Evolutionary conservation across 2,797 vertebrate genomes (phyloP), one percentile per base, ranked within the genome.

Genomic region (Sardinella longiceps): DNA sequence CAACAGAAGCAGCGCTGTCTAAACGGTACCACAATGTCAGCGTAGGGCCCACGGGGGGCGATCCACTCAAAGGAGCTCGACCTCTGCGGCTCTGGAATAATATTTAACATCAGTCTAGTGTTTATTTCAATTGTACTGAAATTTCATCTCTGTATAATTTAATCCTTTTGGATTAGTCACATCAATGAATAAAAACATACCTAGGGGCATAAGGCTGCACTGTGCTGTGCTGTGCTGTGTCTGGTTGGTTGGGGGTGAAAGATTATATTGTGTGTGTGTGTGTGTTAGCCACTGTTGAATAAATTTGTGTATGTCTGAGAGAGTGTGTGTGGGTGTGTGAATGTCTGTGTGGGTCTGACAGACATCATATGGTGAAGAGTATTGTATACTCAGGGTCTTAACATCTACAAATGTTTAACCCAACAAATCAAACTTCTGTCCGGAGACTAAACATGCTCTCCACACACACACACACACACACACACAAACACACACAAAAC

Each of bases 131-230:
- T 5, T 0, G 86, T 89, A 89, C 87, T 81, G 91, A 90, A 89
- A 90, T 92, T 80, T 28, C 82, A 85, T 80, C 86, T 87, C 87
- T 89, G 90, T 89, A 89, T 86, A 80, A 86, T 86, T 90, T 89
- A 90, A 90, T 90, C 88, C 83, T 88, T 90, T 91, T 91, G 92
- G 93, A 92, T 92, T 91, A 90, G 91, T 2, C 37, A 87, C 94
- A 94, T 94, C 94, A 95, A 95, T 0, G 2, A 87, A 87, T 88
- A 88, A 85, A 85, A 60, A 28, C 84, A 86, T 82, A 66, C 80
- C 70, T 84, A 14, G 48, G 84, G 83, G 84, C 84, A 63, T 63
- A 25, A 2, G 60, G 25, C 60, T 63, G 25, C 25, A 2, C 25
- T 63, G 60, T 63, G 60, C 58, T 63, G 58, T 63, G n/a, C 25